Percentiles rank a stretch among this genome's conserved stretches.
Conservation (phyloP, 2,113 vertebrate species). For the Chascanopsetta lugubris region DNA sequence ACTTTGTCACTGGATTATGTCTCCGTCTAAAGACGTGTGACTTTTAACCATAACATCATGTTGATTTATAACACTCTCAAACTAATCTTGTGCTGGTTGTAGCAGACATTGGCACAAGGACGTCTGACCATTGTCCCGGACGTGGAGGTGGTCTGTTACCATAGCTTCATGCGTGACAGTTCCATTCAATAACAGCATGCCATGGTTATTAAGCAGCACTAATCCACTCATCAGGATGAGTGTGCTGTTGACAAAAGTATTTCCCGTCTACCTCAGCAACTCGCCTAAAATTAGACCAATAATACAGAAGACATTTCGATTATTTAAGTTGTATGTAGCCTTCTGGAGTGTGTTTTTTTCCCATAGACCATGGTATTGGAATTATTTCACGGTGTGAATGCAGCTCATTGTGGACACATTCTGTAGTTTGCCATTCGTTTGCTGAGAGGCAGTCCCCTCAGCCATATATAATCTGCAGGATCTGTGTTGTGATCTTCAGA, state of each 20-base stretch:
- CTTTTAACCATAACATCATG: neutral
- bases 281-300: neutral
- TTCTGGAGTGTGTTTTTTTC: neutral
- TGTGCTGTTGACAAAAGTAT: constrained; percentile 12
- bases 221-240: constrained; percentile 22
- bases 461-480: too few species aligned
- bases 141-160: neutral
- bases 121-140: constrained; percentile 3
- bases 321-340: too few species aligned
- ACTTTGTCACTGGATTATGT: neutral
- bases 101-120: neutral
- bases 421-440: too few species aligned
- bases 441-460: too few species aligned
- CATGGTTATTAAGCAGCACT: constrained; percentile 19
- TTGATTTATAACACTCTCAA: neutral
- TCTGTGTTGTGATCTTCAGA: too few species aligned
- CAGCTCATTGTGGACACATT: too few species aligned
- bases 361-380: neutral
- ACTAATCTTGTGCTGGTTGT: neutral
- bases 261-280: neutral
- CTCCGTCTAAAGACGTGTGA: neutral
- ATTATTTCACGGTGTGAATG: too few species aligned
- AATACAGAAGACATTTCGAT: too few species aligned
- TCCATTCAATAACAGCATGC: constrained; percentile 19
- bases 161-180: neutral